phyloP scores from a whole-genome alignment of 2,888 invertebrate genomes.

The Campoplex nolae region DNA sequence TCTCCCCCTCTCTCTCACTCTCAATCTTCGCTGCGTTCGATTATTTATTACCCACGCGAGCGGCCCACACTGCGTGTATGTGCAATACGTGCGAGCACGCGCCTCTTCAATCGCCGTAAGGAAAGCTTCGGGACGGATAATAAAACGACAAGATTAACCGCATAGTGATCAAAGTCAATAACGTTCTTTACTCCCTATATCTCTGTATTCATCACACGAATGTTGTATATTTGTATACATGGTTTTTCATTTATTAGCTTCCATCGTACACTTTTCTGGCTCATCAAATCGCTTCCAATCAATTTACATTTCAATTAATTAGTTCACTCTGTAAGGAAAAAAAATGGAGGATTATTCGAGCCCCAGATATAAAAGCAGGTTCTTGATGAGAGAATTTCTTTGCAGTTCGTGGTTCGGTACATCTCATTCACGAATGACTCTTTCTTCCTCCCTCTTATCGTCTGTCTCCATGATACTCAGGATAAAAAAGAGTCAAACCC shows the following conservation, averaged over 20 bases:
- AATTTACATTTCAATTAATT: constrained; percentile 53
- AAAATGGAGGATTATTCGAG: constrained; percentile 7
- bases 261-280: constrained; percentile 29
- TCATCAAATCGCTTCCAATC: constrained; percentile 43
- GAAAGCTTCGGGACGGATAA: constrained; percentile 45
- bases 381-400: constrained; percentile 27
- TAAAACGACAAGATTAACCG: constrained; percentile 49
- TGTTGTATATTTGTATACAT: constrained; percentile 32
- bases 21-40: constrained; percentile 71
- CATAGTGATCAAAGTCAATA: constrained; percentile 61
- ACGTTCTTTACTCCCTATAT: constrained; percentile 33
- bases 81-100: constrained; percentile 64
- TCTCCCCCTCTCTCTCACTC: constrained; percentile 20
- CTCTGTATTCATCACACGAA: constrained; percentile 13
- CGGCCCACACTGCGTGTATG: constrained; percentile 52
- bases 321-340: constrained; percentile 18
- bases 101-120: constrained; percentile 52
- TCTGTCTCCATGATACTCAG: not conserved
- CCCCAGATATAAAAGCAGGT: constrained; percentile 3
- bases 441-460: not conserved
- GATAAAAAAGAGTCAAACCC: constrained; percentile 52
- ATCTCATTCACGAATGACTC: constrained; percentile 51
- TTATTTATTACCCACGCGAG: constrained; percentile 76
- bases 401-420: constrained; percentile 7
- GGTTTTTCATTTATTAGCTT: constrained; percentile 8